Percentiles rank a stretch among this genome's conserved stretches.
These are phyloP conservation scores for Amiota communis DNA, from an alignment of 2,888 invertebrate species.

Conservation along the genomic window DNA sequence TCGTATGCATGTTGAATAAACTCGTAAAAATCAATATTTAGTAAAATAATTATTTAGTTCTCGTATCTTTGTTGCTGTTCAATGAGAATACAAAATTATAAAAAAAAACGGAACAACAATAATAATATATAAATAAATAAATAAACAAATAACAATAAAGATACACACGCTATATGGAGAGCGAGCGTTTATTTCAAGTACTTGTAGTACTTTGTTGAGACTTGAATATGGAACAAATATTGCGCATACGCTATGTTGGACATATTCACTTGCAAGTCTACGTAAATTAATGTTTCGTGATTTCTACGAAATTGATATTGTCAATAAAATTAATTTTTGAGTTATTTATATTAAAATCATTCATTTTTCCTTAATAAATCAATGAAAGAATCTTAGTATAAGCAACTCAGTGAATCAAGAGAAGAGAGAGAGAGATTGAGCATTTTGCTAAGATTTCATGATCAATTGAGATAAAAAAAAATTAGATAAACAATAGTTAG, in stretches of 20 bases:
- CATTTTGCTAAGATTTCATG: too few species aligned
- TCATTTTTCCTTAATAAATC: slow-evolving; percentile 28
- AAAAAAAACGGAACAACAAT: slow-evolving; percentile 7
- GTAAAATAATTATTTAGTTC: slow-evolving; percentile 1
- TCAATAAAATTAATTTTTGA: slow-evolving; percentile 42
- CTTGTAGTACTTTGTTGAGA: neutral
- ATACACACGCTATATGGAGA: slow-evolving; percentile 14
- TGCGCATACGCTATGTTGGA: slow-evolving; percentile 9
- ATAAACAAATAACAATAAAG: slow-evolving; percentile 5
- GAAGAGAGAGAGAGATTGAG: too few species aligned
- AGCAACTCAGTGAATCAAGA: too few species aligned
- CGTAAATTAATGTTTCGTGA: slow-evolving; percentile 66
- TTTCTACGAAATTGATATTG: slow-evolving; percentile 55
- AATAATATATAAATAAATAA: neutral
- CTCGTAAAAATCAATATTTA: slow-evolving; percentile 27
- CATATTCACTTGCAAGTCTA: slow-evolving; percentile 45
- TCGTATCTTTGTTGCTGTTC: neutral
- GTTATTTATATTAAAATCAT: slow-evolving; percentile 37
- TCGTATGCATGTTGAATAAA: neutral
- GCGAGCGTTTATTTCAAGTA: neutral
- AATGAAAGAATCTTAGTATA: neutral
- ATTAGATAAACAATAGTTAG: too few species aligned
- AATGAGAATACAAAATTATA: too few species aligned
- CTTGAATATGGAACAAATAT: neutral
- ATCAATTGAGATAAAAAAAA: too few species aligned